Conservation (phyloP, 2,113 vertebrate genomes). For the Paraplagusia blochii region DNA sequence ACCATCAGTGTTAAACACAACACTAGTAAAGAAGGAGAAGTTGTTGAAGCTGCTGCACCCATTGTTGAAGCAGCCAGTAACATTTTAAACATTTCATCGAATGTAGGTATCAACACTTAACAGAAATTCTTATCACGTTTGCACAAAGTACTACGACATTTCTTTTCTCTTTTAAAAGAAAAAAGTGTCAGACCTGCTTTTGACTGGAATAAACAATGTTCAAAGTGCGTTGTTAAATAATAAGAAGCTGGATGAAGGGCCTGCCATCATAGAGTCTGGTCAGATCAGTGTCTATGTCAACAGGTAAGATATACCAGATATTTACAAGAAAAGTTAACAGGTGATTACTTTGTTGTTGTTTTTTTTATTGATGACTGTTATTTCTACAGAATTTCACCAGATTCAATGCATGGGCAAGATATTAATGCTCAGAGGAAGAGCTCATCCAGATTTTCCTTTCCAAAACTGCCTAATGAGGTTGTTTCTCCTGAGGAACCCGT, state of each 20-base stretch:
- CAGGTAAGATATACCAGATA: constrained; percentile 77
- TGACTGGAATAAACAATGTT: constrained; percentile 78
- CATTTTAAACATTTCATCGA: constrained; percentile 79
- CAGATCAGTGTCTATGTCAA: constrained; percentile 85
- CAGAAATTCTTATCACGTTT: neutral
- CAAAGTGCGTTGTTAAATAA: constrained; percentile 83
- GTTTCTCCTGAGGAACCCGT: constrained; percentile 74
- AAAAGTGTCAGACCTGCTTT: constrained; percentile 70
- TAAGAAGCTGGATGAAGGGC: constrained; percentile 71
- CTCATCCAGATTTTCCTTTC: constrained; percentile 83
- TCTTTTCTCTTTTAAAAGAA: constrained; percentile 48
- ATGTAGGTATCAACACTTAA: constrained; percentile 42
- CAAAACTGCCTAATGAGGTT: constrained; percentile 67
- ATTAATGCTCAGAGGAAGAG: constrained; percentile 64
- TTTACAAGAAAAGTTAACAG: neutral
- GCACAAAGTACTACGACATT: neutral
- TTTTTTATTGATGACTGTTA: neutral
- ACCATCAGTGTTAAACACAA: constrained; percentile 57
- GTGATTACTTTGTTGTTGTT: neutral
- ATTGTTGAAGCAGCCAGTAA: constrained; percentile 84
- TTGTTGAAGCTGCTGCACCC: constrained; percentile 69
- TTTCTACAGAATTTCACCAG: constrained; percentile 61
- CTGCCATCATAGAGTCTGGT: constrained; percentile 74
- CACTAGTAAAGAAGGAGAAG: constrained; percentile 54
- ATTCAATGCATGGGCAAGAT: constrained; percentile 61